Conservation (phyloP, 2,888 invertebrate genomes). For the Lasioglossum vierecki region DNA sequence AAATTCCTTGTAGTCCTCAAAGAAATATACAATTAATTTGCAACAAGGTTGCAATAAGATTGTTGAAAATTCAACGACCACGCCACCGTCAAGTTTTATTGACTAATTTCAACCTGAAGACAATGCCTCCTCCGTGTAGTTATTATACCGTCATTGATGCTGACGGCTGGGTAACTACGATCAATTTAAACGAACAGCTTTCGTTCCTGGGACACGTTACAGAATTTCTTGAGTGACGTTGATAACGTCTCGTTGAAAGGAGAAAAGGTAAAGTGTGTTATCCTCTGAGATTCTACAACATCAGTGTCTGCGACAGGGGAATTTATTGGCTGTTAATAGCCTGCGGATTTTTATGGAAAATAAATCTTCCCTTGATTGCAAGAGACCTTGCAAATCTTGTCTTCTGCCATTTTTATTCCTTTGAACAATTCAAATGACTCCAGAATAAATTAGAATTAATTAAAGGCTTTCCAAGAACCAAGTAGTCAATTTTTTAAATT, state of each 20-base stretch:
- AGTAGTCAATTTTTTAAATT: too few species aligned
- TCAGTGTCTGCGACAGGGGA: slow-evolving; percentile 3
- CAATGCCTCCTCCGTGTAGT: background rate
- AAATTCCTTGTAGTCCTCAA: too few species aligned
- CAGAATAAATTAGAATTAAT: too few species aligned
- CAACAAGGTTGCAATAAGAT: too few species aligned
- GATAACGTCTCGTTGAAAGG: background rate
- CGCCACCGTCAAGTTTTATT: background rate
- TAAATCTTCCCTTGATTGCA: background rate
- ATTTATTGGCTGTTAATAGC: background rate
- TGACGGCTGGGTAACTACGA: background rate
- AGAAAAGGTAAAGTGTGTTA: background rate
- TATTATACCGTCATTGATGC: background rate
- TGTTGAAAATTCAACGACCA: too few species aligned
- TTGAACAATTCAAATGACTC: too few species aligned
- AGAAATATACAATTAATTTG: too few species aligned
- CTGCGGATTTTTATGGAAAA: background rate
- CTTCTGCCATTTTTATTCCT: too few species aligned
- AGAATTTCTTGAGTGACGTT: slow-evolving; percentile 43
- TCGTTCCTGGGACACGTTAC: slow-evolving; percentile 24
- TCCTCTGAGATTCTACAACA: background rate
- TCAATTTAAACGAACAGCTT: slow-evolving; percentile 28
- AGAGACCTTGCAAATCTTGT: background rate
- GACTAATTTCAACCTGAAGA: background rate
- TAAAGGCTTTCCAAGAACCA: too few species aligned